Evolutionary conservation across 1,140 invertebrate genomes (phyloP), one percentile per base, ranked within the genome.

Genomic region (Drosophila kikkawai): DNA sequence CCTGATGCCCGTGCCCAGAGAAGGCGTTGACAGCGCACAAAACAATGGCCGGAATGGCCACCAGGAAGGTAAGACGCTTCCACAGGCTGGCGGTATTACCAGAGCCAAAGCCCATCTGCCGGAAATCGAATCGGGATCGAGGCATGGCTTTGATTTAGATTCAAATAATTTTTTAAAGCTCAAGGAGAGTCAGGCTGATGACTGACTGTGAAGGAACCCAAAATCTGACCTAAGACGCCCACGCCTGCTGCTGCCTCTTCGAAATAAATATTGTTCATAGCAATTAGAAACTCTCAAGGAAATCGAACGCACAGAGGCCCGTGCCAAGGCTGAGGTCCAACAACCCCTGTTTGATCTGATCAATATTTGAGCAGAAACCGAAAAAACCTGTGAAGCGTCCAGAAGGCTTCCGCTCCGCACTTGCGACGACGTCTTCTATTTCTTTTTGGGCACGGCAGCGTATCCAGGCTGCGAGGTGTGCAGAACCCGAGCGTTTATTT

Each of bases 21-120:
- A 95, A 96, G 32, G 95, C 95, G 91, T 97, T 96, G n/a, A 95
- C 78, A 93, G 95, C 96, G 39, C 93, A 94, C 34, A 97, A 80
- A 36, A 87, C 94, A 42, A 97, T 94, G 32, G 94, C 95, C 6
- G 96, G 96, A 34, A 96, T 80, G 32, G 95, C 96, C 13, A 96
- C 94, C 76, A 96, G 95, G 77, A 96, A 95, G 8, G 95, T 94
- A 56, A 97, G 74, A 34, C 95, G 96, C 83, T 94, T 95, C 96
- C 96, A 97, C 7, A 87, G 51, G 4, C 37, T 47, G 60, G 44
- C 65, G 32, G 19, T 41, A 32, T 22, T 69, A 0, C 44, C 67
- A 32, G 37, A 47, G 15, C 42, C 51, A 17, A 63, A 47, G 36
- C 70, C 60, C 58, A 56, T 39, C 22, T 47, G 67, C 19, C 64